phyloP scores from a whole-genome alignment of 1,140 invertebrate species.

The Babylonia areolata region DNA sequence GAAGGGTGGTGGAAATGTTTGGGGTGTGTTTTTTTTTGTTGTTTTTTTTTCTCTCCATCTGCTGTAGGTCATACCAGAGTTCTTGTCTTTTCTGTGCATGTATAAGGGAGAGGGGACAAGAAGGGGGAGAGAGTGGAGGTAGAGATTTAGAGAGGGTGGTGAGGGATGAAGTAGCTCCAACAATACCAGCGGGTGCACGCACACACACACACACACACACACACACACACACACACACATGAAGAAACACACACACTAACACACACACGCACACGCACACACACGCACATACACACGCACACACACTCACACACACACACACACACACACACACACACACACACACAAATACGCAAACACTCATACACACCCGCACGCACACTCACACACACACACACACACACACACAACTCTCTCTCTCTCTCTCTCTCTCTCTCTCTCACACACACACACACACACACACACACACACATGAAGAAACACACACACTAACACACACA shows the following conservation, averaged over 20 bases:
- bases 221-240: background rate
- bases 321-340: constrained; percentile 10
- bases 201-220: background rate
- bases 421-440: background rate
- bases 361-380: background rate
- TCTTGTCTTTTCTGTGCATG: background rate
- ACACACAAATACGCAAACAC: background rate
- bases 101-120: constrained; percentile 17
- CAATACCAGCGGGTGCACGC: too few species aligned
- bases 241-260: background rate
- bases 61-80: too few species aligned
- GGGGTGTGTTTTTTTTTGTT: too few species aligned
- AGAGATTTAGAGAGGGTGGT: background rate
- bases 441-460: background rate
- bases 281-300: background rate
- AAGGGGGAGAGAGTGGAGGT: background rate
- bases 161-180: background rate
- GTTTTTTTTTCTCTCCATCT: too few species aligned
- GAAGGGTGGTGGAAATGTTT: too few species aligned
- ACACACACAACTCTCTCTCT: background rate
- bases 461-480: background rate
- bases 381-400: background rate
- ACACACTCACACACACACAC: background rate
- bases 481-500: too few species aligned
- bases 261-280: constrained; percentile 7